Evolutionary conservation across 2,113 vertebrate genomes (phyloP), one percentile per base, ranked within the genome.

Genomic region (Symphodus melops): DNA sequence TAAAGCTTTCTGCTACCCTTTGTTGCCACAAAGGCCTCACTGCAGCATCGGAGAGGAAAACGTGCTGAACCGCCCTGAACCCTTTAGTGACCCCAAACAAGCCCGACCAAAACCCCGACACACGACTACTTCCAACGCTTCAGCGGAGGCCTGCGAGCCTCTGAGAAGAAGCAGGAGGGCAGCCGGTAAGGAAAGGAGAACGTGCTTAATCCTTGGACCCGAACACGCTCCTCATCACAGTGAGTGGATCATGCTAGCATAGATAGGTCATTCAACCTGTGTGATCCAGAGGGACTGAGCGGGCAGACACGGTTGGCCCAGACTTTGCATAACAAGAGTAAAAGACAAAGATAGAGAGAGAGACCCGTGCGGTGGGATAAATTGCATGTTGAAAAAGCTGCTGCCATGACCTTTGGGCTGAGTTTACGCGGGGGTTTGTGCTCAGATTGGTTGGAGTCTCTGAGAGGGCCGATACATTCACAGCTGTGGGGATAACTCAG

Each of bases 1-100:
- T 93, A 94, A 94, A 93, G 93, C 92, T 93, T 91, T 89, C 71
- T 84, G 80, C 82, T 88, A 79, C 75, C 59, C 57, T 77, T 48
- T 83, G 48, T 60, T 63, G 82, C 86, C 82, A 87, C 69, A 74
- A 77, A 68, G 76, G 69, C 75, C 77, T 81, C 60, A 68, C 72
- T 60, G 79, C 79, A 81, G 80, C 86, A 28, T 61, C 51, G 13
- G 61, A 71, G 36, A 62, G 21, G 41, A 21, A 33, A 52, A 56
- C 51, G 20, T 1, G 23, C 16, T 9, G 0, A 20, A 48, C 55
- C 9, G 33, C 16, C 16, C 55, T 3, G 54, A 65, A 67, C 73
- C 77, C 72, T 84, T 85, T 52, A 63, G 69, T 62, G 84, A 92
- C 90, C 83, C 83, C 90, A 91, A 85, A 86, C 76, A 60, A 8